Base-by-base conservation (phyloP, 2,888 invertebrate species). In the Notodonta dromedarius region DNA sequence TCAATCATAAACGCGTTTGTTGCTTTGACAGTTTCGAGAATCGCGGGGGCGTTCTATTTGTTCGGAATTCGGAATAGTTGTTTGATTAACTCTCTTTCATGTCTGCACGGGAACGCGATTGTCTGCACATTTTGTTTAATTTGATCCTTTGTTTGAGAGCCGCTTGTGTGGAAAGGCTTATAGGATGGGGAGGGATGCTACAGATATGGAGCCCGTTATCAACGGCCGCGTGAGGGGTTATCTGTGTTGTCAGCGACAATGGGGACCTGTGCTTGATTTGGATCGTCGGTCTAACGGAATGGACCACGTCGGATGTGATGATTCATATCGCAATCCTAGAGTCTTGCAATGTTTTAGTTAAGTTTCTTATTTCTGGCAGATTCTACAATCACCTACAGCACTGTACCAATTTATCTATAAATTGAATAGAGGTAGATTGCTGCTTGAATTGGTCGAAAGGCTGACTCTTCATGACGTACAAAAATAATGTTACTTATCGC, bases 31-130 rank as follows among this genome's bases (percentile, higher is more conserved):
- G 86, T 86, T 85, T 84, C 73, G 76, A 76, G 76, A 79, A 73
- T 77, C 76, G 82, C 88, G 88, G 85, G 90, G 84, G 85, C 82
- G 84, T 80, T 69, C 76, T 86, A 82, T 91, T 89, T 89, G 87
- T 83, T 73, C 77, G 69, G 72, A 79, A 74, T 79, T 71, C 74
- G 62, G 80, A 90, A 89, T 90, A 89, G 88, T 88, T 90, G 91
- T 92, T 92, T 92, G 93, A 93, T 93, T 89, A 91, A 88, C 89
- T 90, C 91, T 88, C 93, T 93, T 93, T 93, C 90, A 93, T 93
- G 91, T 90, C 84, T 80, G 79, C 82, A 76, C 83, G 80, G 87
- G 86, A 86, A 86, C 86, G 84, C 87, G 89, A 89, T 91, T 90
- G 90, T 90, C 86, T 82, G 85, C 85, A 88, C 90, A 92, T 92